These are phyloP conservation scores for Pseudomyrmex sp. DNA, from an alignment of 1,140 invertebrate genomes.

Conservation along the genomic window DNA sequence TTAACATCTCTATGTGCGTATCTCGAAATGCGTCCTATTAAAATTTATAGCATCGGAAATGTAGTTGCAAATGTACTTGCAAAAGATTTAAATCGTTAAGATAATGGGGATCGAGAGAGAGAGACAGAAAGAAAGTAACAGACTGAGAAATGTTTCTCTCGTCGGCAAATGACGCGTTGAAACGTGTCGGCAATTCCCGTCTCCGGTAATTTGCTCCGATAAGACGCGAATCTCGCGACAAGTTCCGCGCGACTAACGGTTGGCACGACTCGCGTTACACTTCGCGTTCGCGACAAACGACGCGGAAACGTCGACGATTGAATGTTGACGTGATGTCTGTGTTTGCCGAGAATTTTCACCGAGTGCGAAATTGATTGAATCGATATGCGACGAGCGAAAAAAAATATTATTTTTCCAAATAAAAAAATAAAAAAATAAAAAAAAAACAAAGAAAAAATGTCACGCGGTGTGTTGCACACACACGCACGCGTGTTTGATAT, in stretches of 20 bases:
- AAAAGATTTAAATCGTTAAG: not conserved
- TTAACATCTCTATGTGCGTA: too few relatives aligned
- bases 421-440: conserved; percentile 1
- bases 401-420: not conserved
- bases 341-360: not conserved
- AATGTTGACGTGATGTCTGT: too few relatives aligned
- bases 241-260: conserved; percentile 16
- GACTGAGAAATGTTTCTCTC: too few relatives aligned
- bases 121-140: too few relatives aligned
- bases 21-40: too few relatives aligned
- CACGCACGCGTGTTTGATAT: not conserved
- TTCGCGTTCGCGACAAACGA: conserved; percentile 15
- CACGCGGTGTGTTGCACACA: not conserved
- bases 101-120: not conserved
- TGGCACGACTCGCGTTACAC: conserved; percentile 20
- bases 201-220: conserved; percentile 31
- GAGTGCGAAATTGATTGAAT: not conserved
- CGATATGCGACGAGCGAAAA: not conserved
- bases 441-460: not conserved
- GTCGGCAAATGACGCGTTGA: conserved; percentile 31
- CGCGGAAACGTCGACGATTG: conserved; percentile 1
- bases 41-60: too few relatives aligned
- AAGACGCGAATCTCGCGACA: conserved; percentile 23
- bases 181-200: conserved; percentile 7
- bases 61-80: too few relatives aligned